A percentile compares a stretch with the other conserved stretches of the same genome.
Conservation (phyloP, 1,140 invertebrate genomes). For the Chironomus striatipennis region DNA sequence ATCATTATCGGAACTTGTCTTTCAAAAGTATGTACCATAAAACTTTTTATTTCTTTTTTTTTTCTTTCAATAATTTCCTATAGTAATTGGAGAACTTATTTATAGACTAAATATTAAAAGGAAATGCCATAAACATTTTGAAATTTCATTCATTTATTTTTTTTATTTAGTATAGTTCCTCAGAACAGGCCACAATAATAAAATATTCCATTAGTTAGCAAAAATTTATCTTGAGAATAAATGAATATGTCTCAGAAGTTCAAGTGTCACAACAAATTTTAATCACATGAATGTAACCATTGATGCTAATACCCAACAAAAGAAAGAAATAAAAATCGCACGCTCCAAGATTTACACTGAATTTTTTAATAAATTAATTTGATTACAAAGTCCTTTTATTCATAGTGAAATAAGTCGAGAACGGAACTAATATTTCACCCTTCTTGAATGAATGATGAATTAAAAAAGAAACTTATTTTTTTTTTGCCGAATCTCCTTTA, state of each 20-base stretch:
- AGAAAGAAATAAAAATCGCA: background rate
- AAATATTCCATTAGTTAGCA: background rate
- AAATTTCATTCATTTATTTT: background rate
- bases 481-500: slow-evolving; percentile 5
- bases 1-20: background rate
- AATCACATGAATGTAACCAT: too few relatives aligned
- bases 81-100: background rate
- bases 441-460: background rate
- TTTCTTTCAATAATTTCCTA: background rate
- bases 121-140: background rate
- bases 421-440: slow-evolving; percentile 3
- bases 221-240: background rate
- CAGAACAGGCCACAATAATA: background rate
- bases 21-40: background rate
- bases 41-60: background rate
- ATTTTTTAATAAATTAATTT: too few relatives aligned
- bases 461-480: background rate
- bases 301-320: too few relatives aligned
- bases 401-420: background rate
- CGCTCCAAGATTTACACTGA: background rate
- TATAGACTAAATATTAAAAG: too few relatives aligned
- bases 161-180: background rate
- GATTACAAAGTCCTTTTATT: slow-evolving; percentile 2
- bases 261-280: too few relatives aligned
- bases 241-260: too few relatives aligned